Conservation (phyloP, 1,140 invertebrate genomes). For the Hermatobates lingyangjiaoensis region DNA sequence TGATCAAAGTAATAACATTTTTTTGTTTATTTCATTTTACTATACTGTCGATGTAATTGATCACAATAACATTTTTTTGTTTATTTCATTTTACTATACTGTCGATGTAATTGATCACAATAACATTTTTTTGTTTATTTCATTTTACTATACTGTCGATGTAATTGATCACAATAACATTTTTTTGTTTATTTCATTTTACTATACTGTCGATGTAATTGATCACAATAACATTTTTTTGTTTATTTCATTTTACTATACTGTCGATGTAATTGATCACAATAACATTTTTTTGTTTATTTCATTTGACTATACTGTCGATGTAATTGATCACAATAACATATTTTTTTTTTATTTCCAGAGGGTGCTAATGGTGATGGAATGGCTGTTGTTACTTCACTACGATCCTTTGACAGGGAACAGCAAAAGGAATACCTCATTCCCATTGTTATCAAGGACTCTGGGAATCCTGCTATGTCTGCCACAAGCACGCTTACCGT, state of each 20-base stretch:
- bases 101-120: too few species aligned
- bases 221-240: conserved; percentile 26
- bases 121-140: conserved; percentile 19
- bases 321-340: too few species aligned
- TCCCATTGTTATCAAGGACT: conserved; percentile 84
- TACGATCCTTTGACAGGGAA: conserved; percentile 83
- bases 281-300: conserved; percentile 23
- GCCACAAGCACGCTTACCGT: conserved; percentile 87
- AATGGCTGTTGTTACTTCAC: conserved; percentile 80
- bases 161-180: too few species aligned
- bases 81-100: background rate
- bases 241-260: background rate
- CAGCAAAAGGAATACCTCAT: conserved; percentile 87
- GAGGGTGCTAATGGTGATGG: conserved; percentile 88
- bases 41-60: too few species aligned
- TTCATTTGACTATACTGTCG: too few species aligned
- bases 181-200: background rate
- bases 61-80: conserved; percentile 24
- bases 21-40: background rate
- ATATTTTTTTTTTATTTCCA: conserved; percentile 21
- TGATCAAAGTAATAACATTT: conserved; percentile 56
- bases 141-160: too few species aligned
- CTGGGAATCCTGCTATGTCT: conserved; percentile 73
- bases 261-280: too few species aligned
- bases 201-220: too few species aligned